Base-by-base conservation (phyloP, 2,797 vertebrate genomes). In the Xenentodon cancila region DNA sequence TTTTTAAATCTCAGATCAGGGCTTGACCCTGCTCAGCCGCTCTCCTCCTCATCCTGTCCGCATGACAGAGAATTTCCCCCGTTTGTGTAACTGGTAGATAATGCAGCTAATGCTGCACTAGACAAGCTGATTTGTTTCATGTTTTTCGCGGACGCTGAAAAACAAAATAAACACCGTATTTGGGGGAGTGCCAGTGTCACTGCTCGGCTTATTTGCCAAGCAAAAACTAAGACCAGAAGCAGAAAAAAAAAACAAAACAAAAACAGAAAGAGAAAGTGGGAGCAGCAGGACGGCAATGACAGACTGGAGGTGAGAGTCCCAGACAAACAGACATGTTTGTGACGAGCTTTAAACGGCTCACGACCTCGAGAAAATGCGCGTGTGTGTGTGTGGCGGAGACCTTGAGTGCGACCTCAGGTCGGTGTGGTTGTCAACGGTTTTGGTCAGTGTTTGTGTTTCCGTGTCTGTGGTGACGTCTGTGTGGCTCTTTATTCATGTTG, bases 241-340 rank as follows among this genome's bases (percentile, higher is more conserved):
- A 51, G 7, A 16, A 19, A 19, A 20, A 47, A 58, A 9, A 57
- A 68, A 75, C 19, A 52, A 64, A 12, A 51, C 15, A 59, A 32
- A 15, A 46, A 19, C n/a, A 9, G 16, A 40, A 40, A 40, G 12
- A 18, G 6, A 13, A 32, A 8, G 8, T 40, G 42, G 45, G 60
- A 49, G 42, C 63, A 67, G 53, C n/a, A 16, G 52, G 71, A 60
- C 45, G 25, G 21, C 81, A 82, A 77, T 76, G 78, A 85, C 61
- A 66, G 77, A 75, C 65, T 19, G 43, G 37, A 75, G 68, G 58
- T 42, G 37, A 70, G 60, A 70, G 69, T 65, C 64, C 43, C 71
- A 74, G 68, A 79, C 80, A 74, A 74, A 82, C 81, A 42, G 49
- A 68, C 75, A 81, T 78, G 84, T 81, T 89, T 84, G 80, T 79